A percentile compares a stretch with the other conserved stretches of the same genome.
Conservation (phyloP, 2,113 vertebrate species). For the Hemichromis elongatus region DNA sequence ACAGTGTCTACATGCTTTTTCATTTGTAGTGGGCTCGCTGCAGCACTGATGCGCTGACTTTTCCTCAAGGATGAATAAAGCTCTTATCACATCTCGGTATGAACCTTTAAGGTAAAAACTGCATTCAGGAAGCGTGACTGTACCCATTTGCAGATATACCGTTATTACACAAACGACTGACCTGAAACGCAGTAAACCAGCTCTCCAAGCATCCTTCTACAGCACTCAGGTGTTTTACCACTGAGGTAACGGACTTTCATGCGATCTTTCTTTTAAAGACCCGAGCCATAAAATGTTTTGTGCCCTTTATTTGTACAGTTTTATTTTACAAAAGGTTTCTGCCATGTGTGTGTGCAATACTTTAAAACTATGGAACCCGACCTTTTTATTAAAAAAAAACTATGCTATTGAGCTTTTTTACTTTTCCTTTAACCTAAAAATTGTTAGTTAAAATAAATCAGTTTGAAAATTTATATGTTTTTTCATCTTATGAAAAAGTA, state of each 20-base stretch:
- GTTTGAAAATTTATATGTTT: background rate
- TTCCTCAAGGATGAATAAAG: background rate
- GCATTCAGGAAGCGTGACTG: background rate
- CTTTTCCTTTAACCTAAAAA: background rate
- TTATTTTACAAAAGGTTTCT: background rate
- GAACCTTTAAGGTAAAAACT: background rate
- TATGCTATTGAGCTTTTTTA: background rate
- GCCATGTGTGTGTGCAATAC: background rate
- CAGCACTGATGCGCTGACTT: background rate
- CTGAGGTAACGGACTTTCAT: background rate
- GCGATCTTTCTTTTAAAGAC: background rate
- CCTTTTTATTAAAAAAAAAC: background rate
- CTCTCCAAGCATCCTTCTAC: background rate
- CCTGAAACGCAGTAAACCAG: background rate
- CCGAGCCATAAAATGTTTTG: background rate
- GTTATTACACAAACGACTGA: background rate
- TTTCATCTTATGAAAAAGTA: background rate
- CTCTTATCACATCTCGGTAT: background rate
- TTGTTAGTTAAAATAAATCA: background rate
- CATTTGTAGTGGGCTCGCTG: background rate
- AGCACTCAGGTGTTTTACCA: background rate
- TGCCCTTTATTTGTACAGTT: background rate
- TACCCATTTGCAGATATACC: background rate
- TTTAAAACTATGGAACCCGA: background rate
- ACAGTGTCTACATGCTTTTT: background rate